Base-by-base conservation (phyloP, 2,113 vertebrate species). In the Erythrocercus mccallii region DNA sequence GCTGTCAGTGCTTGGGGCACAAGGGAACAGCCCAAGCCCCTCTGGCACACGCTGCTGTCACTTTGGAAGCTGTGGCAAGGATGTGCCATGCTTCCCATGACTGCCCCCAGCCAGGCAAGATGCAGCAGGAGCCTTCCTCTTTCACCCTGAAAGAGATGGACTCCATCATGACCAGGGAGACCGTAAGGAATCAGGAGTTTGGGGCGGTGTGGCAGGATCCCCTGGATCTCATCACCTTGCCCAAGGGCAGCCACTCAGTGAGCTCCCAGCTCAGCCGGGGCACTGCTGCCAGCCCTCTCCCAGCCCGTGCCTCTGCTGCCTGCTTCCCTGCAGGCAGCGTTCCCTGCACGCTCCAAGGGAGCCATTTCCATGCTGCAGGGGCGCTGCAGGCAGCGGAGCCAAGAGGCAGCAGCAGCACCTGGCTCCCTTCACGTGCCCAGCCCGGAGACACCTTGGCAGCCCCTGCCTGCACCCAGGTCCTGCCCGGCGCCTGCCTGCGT, bases 241-340 rank as follows among this genome's bases (percentile, higher is more conserved):
- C 56, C 61, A 38, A 45, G 47, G 25, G 18, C 50, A 66, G 54
- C 8, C 21, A 5, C 4, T 25, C 37, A 0, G 0, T 5, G 48
- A 45, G 27, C 20, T 53, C 58, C 5, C 1, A 1, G 28, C 45
- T 70, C 28, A 28, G 42, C 45, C 0, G 0, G 23, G 40, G n/a
- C 42, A 56, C 28, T 0, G 0, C 4, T 40, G 17, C 27, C 60
- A 66, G 38, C 4, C 1, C 48, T n/a, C 3, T 31, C 16, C 31
- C 54, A 57, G 40, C 60, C 24, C 8, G 12, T 64, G 38, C 51
- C 44, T 56, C 45, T 0, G 0, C 48, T 60, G 57, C 61, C 69
- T 33, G 14, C 23, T 69, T 57, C 51, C 64, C 58, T 40, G 37
- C 4, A 0, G 3, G 21, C 50, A 62, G 77, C 51, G 7, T 23